Conservation (phyloP, 2,113 vertebrate genomes). For the Perognathus longimembris region DNA sequence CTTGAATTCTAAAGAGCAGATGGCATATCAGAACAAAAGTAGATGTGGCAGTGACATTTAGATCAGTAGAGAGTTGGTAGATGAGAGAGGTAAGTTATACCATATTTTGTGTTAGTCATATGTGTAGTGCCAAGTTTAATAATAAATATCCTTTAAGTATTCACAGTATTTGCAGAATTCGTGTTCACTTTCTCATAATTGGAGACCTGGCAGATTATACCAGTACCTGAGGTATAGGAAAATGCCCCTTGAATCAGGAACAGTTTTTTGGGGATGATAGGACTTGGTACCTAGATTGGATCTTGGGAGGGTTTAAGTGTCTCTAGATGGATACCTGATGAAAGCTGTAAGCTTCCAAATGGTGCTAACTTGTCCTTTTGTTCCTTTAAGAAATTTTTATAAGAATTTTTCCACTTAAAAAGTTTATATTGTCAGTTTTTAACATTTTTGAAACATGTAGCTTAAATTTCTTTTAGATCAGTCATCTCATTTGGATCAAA, state of each 20-base stretch:
- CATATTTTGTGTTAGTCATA: not conserved
- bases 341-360: not conserved
- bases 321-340: not conserved
- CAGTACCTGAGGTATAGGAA: not conserved
- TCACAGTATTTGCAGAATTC: not conserved
- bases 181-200: not conserved
- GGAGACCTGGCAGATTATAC: not conserved
- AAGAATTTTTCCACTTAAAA: not conserved
- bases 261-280: not conserved
- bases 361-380: not conserved
- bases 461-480: constrained; percentile 84
- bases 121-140: constrained; percentile 15
- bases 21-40: not conserved
- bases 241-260: not conserved
- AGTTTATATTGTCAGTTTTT: not conserved
- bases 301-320: not conserved
- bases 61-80: not conserved
- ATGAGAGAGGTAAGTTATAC: not conserved
- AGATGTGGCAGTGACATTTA: not conserved
- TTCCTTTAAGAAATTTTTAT: not conserved
- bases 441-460: not conserved
- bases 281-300: no score
- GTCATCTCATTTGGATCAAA: constrained; percentile 92
- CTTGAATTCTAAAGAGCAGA: not conserved
- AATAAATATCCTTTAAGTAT: not conserved